Percentiles rank a stretch among this genome's conserved stretches.
These are phyloP conservation scores for Vidua macroura DNA, from an alignment of 2,113 vertebrate genomes.

Conservation along the genomic window DNA sequence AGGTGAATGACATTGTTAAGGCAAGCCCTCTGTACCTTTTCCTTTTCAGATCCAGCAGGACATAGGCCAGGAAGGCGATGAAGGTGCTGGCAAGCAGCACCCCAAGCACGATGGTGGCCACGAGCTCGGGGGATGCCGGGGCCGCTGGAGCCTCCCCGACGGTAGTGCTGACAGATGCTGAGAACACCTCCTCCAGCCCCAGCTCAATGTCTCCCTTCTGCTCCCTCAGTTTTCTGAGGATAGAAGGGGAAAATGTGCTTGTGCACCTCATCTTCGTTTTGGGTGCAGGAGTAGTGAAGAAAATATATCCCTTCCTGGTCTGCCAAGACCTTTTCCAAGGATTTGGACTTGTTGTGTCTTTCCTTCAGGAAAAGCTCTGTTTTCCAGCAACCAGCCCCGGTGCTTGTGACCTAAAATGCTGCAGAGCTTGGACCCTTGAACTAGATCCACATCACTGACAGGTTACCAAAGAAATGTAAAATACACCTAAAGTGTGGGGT, in stretches of 20 bases:
- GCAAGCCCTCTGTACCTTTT: slow-evolving; percentile 44
- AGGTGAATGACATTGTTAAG: not conserved
- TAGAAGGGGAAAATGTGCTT: not conserved
- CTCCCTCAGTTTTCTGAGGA: slow-evolving; percentile 73
- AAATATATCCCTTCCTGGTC: not conserved
- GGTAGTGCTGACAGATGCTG: not conserved
- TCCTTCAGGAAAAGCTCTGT: not conserved
- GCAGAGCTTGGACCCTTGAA: not conserved
- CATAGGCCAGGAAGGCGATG: slow-evolving; percentile 35
- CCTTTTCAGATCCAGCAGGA: slow-evolving; percentile 16
- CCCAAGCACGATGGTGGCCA: slow-evolving; percentile 18
- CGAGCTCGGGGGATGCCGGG: not conserved
- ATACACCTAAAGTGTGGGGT: not conserved
- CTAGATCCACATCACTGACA: not conserved
- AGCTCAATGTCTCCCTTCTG: slow-evolving; percentile 27
- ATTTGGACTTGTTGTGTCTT: not conserved
- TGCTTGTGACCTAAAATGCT: not conserved
- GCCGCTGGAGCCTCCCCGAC: not conserved
- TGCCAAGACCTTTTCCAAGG: fast-evolving
- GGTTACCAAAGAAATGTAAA: not conserved
- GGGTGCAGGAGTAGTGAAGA: not conserved
- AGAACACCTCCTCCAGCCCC: slow-evolving; percentile 64
- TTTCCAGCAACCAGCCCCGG: not conserved
- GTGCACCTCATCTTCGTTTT: not conserved
- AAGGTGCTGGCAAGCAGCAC: slow-evolving; percentile 55